Base-by-base conservation (phyloP, 2,888 invertebrate genomes). In the Toxonevra muliebris region DNA sequence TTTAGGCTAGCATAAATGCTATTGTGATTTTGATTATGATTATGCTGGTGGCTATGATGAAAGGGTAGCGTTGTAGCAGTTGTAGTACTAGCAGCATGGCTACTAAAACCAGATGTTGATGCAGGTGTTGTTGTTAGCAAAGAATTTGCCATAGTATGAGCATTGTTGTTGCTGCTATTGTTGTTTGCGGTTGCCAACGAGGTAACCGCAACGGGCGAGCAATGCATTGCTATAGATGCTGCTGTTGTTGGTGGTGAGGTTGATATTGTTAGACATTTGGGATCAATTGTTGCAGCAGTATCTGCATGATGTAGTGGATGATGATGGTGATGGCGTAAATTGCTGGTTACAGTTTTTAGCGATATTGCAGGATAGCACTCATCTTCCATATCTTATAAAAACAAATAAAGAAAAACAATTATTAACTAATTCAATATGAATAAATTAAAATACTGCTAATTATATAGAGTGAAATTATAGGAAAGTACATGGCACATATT, bases 321-420 rank as follows among this genome's bases (percentile, higher is more conserved):
- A 30, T 30, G 30, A 30, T 30, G 30, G 30, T 30, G 30, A 48
- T 71, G 71, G 60, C 76, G 80, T 62, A 83, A 71, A 72, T 84
- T 84, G 72, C 85, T 87, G 67, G 88, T 87, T 20, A 88, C 88
- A 64, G 87, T 86, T 77, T 88, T 89, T 83, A 94, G 90, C 71
- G 94, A 90, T 82, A 94, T 93, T 68, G 91, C 90, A 68, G 93
- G 93, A 86, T 93, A 94, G 84, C 93, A 93, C 82, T 95, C 95
- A 79, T 95, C 94, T 84, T 95, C 95, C 91, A 95, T 93, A 79
- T 95, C 95, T 94, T 43, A 42, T 54, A 48, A 58, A 45, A 57
- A 13, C 10, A 45, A 11, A 19, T 19, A 45, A 54, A 45, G 15
- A 48, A 58, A 19, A 58, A 58, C 2, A 1, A 61, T 19, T 13